These are phyloP conservation scores for Conomelus anceps DNA, from an alignment of 2,888 invertebrate genomes.

Conservation along the genomic window DNA sequence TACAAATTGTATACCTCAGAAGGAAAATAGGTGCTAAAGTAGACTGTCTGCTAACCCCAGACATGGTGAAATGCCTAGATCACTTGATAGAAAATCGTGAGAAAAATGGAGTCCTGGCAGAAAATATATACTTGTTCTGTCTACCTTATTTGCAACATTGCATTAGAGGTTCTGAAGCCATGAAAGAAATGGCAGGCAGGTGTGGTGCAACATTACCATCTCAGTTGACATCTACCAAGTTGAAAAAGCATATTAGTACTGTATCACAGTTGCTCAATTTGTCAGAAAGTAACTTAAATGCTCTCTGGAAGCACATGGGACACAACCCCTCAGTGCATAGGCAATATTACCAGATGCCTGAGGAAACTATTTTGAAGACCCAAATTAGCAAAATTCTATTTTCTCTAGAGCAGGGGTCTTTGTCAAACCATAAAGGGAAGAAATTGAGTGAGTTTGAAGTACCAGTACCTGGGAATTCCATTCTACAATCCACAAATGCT, in stretches of 20 bases:
- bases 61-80: conserved; percentile 4
- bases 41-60: conserved; percentile 1
- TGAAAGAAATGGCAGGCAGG: not conserved
- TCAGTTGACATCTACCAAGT: conserved; percentile 9
- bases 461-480: too few species aligned
- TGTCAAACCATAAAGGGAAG: not conserved
- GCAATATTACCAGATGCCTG: not conserved
- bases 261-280: conserved; percentile 9
- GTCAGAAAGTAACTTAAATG: conserved; percentile 6
- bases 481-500: not conserved
- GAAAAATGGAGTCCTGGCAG: not conserved
- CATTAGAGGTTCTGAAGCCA: conserved; percentile 1
- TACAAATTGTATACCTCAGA: not conserved
- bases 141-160: not conserved
- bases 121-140: conserved; percentile 9
- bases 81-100: not conserved
- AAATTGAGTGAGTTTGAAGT: conserved; percentile 8
- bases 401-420: not conserved
- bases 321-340: conserved; percentile 10
- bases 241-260: conserved; percentile 10
- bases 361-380: not conserved
- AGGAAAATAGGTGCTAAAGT: conserved; percentile 11
- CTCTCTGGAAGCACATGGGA: conserved; percentile 9
- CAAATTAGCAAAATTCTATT: conserved; percentile 7
- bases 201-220: not conserved